A percentile compares a stretch with the other conserved stretches of the same genome.
Evolutionary conservation across 2,113 vertebrate genomes (phyloP).

Genomic region (Eubucco bourcierii): DNA sequence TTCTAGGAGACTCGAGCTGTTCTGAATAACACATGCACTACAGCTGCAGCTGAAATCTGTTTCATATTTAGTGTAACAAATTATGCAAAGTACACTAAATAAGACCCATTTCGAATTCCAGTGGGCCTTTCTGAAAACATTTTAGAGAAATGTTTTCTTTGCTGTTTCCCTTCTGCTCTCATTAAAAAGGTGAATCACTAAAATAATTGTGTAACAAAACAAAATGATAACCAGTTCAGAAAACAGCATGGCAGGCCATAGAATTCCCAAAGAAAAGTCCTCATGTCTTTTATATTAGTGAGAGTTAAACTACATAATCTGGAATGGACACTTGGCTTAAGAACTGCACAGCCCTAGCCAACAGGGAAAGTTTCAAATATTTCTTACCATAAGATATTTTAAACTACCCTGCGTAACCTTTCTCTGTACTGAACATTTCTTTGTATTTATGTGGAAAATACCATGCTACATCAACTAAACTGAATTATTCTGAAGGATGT

Average conservation of each 20-base stretch:
- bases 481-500: background rate
- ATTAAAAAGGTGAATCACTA: constrained; percentile 14
- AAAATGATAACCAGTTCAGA: background rate
- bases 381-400: constrained; percentile 25
- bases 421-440: background rate
- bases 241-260: background rate
- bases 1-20: background rate
- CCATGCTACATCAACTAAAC: background rate
- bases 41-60: constrained; percentile 64
- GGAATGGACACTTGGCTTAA: constrained; percentile 17
- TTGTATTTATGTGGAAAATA: background rate
- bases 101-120: constrained; percentile 70
- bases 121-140: constrained; percentile 59
- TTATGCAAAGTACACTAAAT: constrained; percentile 73
- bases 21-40: constrained; percentile 32
- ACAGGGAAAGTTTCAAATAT: background rate
- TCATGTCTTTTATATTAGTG: background rate
- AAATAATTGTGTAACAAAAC: background rate
- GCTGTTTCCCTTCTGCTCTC: constrained; percentile 51
- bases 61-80: constrained; percentile 74
- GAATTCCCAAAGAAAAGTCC: background rate
- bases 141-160: constrained; percentile 61
- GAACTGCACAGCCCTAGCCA: background rate
- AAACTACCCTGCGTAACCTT: background rate
- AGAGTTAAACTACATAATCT: background rate